These are phyloP conservation scores for Tangara arthus DNA, from an alignment of 2,797 vertebrate genomes.

Conservation along the genomic window DNA sequence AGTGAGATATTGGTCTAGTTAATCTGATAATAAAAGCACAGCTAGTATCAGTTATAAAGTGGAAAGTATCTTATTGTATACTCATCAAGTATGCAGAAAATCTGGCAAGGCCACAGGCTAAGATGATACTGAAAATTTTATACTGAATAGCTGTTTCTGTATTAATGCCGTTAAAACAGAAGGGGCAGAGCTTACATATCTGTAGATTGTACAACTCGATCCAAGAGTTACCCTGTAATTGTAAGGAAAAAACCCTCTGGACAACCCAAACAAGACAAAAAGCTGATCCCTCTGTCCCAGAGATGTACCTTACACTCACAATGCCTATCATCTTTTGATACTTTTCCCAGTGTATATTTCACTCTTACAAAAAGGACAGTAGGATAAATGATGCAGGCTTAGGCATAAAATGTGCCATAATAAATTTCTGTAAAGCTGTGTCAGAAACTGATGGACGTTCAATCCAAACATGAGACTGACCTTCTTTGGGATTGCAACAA, in stretches of 20 bases:
- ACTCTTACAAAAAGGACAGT: neutral
- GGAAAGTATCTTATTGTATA: neutral
- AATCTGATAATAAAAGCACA: neutral
- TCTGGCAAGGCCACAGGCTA: neutral
- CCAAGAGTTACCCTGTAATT: neutral
- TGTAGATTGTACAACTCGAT: neutral
- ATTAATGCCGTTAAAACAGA: neutral
- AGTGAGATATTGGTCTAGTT: neutral
- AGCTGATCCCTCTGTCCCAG: neutral
- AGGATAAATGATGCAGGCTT: neutral
- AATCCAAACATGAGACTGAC: neutral
- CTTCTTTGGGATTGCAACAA: neutral
- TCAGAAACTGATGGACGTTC: neutral
- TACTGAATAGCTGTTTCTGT: neutral
- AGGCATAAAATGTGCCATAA: neutral
- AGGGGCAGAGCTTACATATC: neutral
- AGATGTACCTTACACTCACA: neutral
- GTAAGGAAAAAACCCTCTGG: neutral
- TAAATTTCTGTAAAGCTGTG: neutral
- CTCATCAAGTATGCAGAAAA: neutral
- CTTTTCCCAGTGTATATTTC: neutral
- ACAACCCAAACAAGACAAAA: neutral
- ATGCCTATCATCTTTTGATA: neutral
- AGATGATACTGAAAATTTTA: neutral
- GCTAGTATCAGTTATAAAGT: neutral